Evolutionary conservation across 2,113 vertebrate species (phyloP), one percentile per base, ranked within the genome.

Genomic region (Crypturellus undulatus): DNA sequence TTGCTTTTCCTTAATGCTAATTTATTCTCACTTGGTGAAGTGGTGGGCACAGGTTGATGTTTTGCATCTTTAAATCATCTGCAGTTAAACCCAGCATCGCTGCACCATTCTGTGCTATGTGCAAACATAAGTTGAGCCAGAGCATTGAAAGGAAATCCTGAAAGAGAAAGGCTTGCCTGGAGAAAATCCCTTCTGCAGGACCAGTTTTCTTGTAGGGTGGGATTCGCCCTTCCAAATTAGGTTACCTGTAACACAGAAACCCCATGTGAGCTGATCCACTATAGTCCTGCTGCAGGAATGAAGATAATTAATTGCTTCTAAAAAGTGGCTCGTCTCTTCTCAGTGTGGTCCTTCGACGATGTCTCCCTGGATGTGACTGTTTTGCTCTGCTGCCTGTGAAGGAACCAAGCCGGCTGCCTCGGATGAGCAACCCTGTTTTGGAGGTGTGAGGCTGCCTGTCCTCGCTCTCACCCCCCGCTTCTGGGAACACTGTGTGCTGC

Each of bases 21-120:
- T 84, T 73, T 93, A 63, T 93, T 87, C 40, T 85, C 64, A 80
- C 56, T 90, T 86, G 65, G 77, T 95, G 79, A 76, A 72, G 52
- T 5, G 12, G 86, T 92, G 76, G 62, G 40, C 21, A 30, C 7
- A 24, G 43, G 43, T 73, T 40, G 72, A 32, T 56, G 87, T 94
- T 93, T 51, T 86, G 49, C 8, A 86, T 90, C 47, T 65, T 71
- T 77, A 58, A 87, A 86, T 63, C 58, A 40, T 64, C 17, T 62
- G 18, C 79, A 79, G 36, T 47, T 83, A 86, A 92, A 85, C 40
- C 25, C 6, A 80, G 62, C 56, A 43, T 77, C 13, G 59, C 38
- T 68, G 26, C 0, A 4, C 49, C 6, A 6, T 67, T 90, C 81
- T 72, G 58, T 76, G 49, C 40, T 62, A 78, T 0, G 0, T 68